Percentiles rank a stretch among this genome's conserved stretches.
Conservation (phyloP, 2,797 vertebrate species). For the Nyctalus aviator region DNA sequence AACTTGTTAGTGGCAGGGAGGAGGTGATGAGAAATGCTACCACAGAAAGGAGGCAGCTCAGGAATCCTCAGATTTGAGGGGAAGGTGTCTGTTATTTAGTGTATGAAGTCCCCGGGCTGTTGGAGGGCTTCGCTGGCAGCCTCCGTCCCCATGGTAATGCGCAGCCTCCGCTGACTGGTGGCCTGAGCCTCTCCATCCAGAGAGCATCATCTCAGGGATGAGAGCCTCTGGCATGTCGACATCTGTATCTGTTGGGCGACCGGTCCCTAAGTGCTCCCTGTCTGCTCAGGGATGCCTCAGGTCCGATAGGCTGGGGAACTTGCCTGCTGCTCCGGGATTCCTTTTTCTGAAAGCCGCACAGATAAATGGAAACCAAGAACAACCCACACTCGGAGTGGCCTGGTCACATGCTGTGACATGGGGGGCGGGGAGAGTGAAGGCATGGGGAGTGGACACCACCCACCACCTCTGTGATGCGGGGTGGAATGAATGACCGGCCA, state of each 20-base stretch:
- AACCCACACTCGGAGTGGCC: neutral
- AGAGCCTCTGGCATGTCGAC: slow-evolving; percentile 64
- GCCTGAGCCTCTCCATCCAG: slow-evolving; percentile 18
- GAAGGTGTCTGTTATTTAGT: neutral
- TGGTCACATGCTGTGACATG: rapidly evolving
- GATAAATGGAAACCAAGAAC: neutral
- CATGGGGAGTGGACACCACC: rapidly evolving
- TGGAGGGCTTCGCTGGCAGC: neutral
- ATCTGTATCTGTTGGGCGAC: slow-evolving; percentile 58
- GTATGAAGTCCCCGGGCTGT: neutral
- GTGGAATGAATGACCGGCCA: neutral
- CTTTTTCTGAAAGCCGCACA: neutral
- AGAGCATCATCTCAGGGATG: slow-evolving; percentile 64
- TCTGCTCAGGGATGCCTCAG: slow-evolving; percentile 36
- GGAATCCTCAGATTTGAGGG: neutral
- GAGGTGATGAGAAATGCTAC: neutral
- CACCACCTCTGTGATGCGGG: rapidly evolving
- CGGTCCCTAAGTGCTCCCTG: slow-evolving; percentile 24
- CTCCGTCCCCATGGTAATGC: rapidly evolving
- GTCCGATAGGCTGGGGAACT: neutral
- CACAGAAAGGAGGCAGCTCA: neutral
- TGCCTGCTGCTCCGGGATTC: neutral
- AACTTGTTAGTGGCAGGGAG: neutral
- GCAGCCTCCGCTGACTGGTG: neutral
- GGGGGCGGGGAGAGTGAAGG: too few relatives aligned